Base-by-base conservation (phyloP, 2,113 vertebrate species). In the Triplophysa siluroides region DNA sequence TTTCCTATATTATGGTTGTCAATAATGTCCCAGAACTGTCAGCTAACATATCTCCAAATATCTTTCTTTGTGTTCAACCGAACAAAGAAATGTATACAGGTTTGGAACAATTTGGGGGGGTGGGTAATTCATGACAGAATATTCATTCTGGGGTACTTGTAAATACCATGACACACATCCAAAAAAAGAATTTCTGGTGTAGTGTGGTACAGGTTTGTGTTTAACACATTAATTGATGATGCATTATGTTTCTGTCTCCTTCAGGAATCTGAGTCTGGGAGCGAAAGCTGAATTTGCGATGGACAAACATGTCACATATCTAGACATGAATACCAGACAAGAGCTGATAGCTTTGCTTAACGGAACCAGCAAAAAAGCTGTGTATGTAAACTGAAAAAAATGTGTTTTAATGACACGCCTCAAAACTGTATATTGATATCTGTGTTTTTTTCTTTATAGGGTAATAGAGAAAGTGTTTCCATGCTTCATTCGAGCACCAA, bases 401-500 rank as follows among this genome's bases (percentile, higher is more conserved):
- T 21, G n/a, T 38, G 18, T 56, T 56, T n/a, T 10, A n/a, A 56
- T 19, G 7, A 58, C 8, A 21, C 54, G 8, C 8, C 7, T 58
- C 1, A 21, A n/a, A 0, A 43, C 21, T 2, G 45, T 2, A 11
- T 19, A 41, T 66, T 1, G 61, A 56, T n/a, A 33, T 14, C 65
- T 52, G 60, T 43, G 1, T 52, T 68, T 26, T n/a, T 77, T 14
- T 78, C 6, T 84, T 63, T 84, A 82, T 87, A 98, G 96, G 87
- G 90, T 88, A 16, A 93, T 97, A 85, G 87, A 90, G 67, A 87
- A 89, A 43, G 92, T 95, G n/a, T 96, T 96, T 77, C 96, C 96
- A 0, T 95, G 94, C 88, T 98, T 95, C 13, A 91, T 97, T 83
- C 93, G 96, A 70, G 96, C 96, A 52, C 96, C 95, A 11, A 96